A percentile compares a stretch with the other conserved stretches of the same genome.
phyloP scores from a whole-genome alignment of 1,140 invertebrate species.

The Macrobrachium nipponense region DNA sequence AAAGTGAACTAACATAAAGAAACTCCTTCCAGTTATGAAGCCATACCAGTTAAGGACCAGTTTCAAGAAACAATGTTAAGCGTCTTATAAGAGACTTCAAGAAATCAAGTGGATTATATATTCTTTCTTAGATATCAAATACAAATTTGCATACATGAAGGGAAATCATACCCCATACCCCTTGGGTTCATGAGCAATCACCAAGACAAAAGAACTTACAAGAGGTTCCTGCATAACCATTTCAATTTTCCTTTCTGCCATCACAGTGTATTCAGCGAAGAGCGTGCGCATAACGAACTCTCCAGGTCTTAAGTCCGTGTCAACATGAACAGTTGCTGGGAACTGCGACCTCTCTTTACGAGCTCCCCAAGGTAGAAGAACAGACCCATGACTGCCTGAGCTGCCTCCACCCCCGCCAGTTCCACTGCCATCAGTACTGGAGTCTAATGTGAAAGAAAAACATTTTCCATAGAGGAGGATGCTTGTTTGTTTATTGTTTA shows the following conservation, averaged over 20 bases:
- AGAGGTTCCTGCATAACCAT: constrained; percentile 89
- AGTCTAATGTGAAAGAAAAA: neutral
- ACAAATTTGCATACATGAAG: too few relatives aligned
- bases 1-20: too few relatives aligned
- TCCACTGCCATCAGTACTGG: constrained; percentile 31
- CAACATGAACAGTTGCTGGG: constrained; percentile 65
- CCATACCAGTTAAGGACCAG: too few relatives aligned
- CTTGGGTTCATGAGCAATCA: too few relatives aligned
- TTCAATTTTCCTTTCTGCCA: constrained; percentile 96
- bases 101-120: too few relatives aligned
- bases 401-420: constrained; percentile 35
- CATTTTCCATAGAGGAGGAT: too few relatives aligned
- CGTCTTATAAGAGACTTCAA: too few relatives aligned
- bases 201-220: constrained; percentile 71
- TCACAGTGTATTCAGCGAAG: constrained; percentile 92
- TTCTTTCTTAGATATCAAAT: too few relatives aligned
- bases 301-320: constrained; percentile 76
- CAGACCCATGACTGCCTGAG: constrained; percentile 20
- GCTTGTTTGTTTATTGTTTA: too few relatives aligned
- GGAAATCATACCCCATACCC: too few relatives aligned
- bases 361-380: constrained; percentile 80
- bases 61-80: too few relatives aligned
- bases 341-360: constrained; percentile 76
- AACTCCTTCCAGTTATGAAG: too few relatives aligned
- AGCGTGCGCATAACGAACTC: constrained; percentile 95